phyloP scores from a whole-genome alignment of 37 sponge, comb jelly and placozoan genomes.

The Cladorhizidae sp. region DNA sequence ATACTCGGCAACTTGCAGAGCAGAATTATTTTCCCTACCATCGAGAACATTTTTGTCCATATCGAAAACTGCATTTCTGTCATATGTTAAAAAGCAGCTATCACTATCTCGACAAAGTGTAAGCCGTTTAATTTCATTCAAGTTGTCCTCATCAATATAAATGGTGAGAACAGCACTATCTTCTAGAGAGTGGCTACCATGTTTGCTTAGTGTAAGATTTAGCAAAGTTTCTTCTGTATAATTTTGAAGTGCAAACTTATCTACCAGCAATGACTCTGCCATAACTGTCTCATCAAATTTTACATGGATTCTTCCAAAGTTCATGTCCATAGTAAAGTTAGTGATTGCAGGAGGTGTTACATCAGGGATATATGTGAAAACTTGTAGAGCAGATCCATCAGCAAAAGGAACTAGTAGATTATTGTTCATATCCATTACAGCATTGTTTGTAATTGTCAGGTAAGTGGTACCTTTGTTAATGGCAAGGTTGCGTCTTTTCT shows the following conservation, averaged over 20 bases:
- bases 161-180: conserved; percentile 75
- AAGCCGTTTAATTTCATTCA: conserved; percentile 80
- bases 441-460: conserved; percentile 21
- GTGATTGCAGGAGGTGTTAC: conserved; percentile 66
- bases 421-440: conserved; percentile 79
- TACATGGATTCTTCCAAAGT: conserved; percentile 51
- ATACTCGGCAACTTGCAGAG: conserved; percentile 39
- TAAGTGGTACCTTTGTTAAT: conserved; percentile 46
- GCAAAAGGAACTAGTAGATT: conserved; percentile 56
- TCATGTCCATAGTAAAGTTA: conserved; percentile 79
- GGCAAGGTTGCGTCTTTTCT: conserved; percentile 75
- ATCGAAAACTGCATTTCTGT: conserved; percentile 58
- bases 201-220: conserved; percentile 51
- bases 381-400: conserved; percentile 63
- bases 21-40: conserved; percentile 14
- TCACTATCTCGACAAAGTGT: conserved; percentile 64
- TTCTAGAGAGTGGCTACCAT: conserved; percentile 27
- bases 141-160: conserved; percentile 46
- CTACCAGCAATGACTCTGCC: conserved; percentile 54
- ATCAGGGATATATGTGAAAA: conserved; percentile 52
- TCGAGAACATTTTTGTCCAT: conserved; percentile 76
- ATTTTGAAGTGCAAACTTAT: conserved; percentile 72
- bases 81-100: conserved; percentile 70
- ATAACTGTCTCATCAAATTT: conserved; percentile 90
- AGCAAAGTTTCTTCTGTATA: neutral